Evolutionary conservation across 2,113 vertebrate species (phyloP).

Genomic region (Oxygymnocypris stewartii): DNA sequence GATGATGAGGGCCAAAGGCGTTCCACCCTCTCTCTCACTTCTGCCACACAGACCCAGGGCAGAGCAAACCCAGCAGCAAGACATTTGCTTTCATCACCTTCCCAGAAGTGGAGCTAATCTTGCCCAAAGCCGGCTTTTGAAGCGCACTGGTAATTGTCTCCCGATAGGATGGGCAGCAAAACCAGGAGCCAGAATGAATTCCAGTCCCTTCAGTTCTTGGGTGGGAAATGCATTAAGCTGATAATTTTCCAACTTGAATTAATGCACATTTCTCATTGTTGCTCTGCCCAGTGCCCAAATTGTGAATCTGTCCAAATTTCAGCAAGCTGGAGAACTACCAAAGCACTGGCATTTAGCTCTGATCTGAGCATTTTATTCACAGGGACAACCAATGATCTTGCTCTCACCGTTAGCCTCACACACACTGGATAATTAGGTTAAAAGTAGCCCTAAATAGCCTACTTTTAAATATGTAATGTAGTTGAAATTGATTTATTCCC

Average conservation of each 20-base stretch:
- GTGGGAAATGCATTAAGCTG: constrained; percentile 55
- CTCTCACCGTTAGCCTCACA: neutral
- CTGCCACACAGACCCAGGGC: constrained; percentile 50
- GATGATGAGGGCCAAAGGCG: constrained; percentile 46
- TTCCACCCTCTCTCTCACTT: constrained; percentile 44
- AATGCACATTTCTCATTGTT: constrained; percentile 54
- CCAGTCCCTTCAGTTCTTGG: constrained; percentile 52
- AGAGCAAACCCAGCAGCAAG: constrained; percentile 50
- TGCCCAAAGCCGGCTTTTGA: constrained; percentile 57
- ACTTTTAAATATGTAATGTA: neutral
- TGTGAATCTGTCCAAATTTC: constrained; percentile 26
- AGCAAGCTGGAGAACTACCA: constrained; percentile 38
- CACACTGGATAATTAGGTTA: constrained; percentile 3
- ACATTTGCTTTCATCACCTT: constrained; percentile 60
- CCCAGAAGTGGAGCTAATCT: constrained; percentile 64
- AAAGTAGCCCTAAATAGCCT: neutral
- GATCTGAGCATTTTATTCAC: constrained; percentile 3
- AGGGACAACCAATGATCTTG: constrained; percentile 3
- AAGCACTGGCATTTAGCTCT: constrained; percentile 31
- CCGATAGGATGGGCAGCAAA: constrained; percentile 50
- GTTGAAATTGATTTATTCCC: neutral
- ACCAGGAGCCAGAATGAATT: constrained; percentile 59
- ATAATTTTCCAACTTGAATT: constrained; percentile 57
- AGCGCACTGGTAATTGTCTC: constrained; percentile 61
- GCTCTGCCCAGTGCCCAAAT: constrained; percentile 38